phyloP scores from a whole-genome alignment of 2,888 invertebrate genomes.

The Lithophane semibrunnea region DNA sequence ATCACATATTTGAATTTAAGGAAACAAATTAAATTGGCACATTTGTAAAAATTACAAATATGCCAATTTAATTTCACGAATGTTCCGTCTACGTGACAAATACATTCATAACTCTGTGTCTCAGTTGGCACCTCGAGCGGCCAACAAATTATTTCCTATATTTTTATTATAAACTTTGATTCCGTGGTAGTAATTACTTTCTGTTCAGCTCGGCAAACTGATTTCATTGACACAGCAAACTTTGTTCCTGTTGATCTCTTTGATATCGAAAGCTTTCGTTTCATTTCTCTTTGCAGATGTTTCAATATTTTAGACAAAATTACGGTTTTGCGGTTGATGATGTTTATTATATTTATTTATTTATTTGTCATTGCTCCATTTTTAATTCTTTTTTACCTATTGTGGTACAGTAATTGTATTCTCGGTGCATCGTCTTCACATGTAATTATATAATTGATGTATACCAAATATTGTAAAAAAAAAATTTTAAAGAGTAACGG shows the following conservation, averaged over 20 bases:
- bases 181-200: conserved; percentile 69
- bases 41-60: too few species aligned
- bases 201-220: conserved; percentile 50
- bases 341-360: too few species aligned
- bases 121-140: conserved; percentile 63
- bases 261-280: conserved; percentile 34
- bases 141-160: conserved; percentile 72
- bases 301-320: conserved; percentile 28
- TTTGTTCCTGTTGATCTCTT: conserved; percentile 42
- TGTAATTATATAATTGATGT: too few species aligned
- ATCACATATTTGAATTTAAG: too few species aligned
- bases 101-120: conserved; percentile 48
- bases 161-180: conserved; percentile 73
- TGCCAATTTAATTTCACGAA: neutral
- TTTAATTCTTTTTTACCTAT: too few species aligned
- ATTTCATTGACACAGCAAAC: conserved; percentile 61
- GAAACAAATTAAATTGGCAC: too few species aligned
- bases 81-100: conserved; percentile 11
- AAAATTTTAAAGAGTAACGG: too few species aligned
- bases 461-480: too few species aligned
- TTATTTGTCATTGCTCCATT: too few species aligned
- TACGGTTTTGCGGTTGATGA: neutral
- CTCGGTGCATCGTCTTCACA: too few species aligned
- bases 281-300: conserved; percentile 24
- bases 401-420: too few species aligned